Conservation (phyloP, 2,888 invertebrate species). For the Congeria kusceri region DNA sequence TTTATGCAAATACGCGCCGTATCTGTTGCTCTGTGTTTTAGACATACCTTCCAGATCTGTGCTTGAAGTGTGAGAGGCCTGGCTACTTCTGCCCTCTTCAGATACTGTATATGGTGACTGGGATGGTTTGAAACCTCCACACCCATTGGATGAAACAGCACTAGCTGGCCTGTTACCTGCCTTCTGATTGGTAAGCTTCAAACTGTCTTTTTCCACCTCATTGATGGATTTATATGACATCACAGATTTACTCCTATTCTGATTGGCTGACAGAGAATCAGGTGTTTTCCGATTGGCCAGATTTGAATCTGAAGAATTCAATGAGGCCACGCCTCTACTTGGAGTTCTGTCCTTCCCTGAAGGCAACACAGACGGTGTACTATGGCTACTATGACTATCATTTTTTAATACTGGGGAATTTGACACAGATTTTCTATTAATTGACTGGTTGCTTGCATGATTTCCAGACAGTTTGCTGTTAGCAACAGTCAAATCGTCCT, state of each 20-base stretch:
- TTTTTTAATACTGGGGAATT: not conserved
- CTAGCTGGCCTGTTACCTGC: constrained; percentile 13
- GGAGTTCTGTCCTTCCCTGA: not conserved
- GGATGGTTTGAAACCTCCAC: constrained; percentile 19
- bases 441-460: not conserved
- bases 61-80: constrained; percentile 32
- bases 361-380: not conserved
- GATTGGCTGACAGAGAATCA: constrained; percentile 50
- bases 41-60: constrained; percentile 51
- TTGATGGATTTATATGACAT: constrained; percentile 38
- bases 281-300: constrained; percentile 44
- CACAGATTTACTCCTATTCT: constrained; percentile 54
- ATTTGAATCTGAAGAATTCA: constrained; percentile 22
- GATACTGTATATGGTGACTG: constrained; percentile 24
- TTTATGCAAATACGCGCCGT: too few species aligned
- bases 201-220: constrained; percentile 28
- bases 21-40: too few species aligned
- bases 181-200: constrained; percentile 19
- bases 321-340: constrained; percentile 5
- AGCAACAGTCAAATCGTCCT: constrained; percentile 5
- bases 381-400: not conserved
- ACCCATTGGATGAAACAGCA: constrained; percentile 35
- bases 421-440: not conserved
- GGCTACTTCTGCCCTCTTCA: constrained; percentile 26
- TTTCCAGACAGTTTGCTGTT: not conserved